These are phyloP conservation scores for Sweltsa coloradensis DNA, from an alignment of 1,140 invertebrate genomes.

Conservation along the genomic window DNA sequence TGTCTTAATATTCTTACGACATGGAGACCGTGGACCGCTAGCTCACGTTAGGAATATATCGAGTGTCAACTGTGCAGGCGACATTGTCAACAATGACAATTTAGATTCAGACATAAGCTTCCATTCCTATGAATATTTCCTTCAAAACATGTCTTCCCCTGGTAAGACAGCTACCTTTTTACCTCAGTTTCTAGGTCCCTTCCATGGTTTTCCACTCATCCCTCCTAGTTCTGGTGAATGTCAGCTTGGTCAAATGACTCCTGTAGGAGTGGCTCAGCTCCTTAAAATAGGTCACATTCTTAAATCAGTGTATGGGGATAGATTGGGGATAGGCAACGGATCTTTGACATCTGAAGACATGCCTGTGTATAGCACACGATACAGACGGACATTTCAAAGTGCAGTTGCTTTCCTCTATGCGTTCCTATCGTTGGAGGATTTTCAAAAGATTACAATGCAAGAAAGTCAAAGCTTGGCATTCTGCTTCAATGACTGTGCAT, in stretches of 20 bases:
- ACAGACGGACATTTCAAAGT: slow-evolving; percentile 81
- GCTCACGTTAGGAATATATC: slow-evolving; percentile 63
- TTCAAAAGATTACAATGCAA: slow-evolving; percentile 35
- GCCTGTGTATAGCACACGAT: slow-evolving; percentile 66
- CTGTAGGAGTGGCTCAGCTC: slow-evolving; percentile 55
- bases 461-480: slow-evolving; percentile 74
- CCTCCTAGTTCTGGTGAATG: slow-evolving; percentile 39
- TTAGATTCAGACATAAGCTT: slow-evolving; percentile 21
- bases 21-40: slow-evolving; percentile 78
- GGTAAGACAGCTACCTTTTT: slow-evolving; percentile 44
- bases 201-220: slow-evolving; percentile 66
- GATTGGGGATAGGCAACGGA: slow-evolving; percentile 36
- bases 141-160: slow-evolving; percentile 30
- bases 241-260: slow-evolving; percentile 58
- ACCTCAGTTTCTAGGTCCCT: slow-evolving; percentile 61
- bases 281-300: slow-evolving; percentile 61
- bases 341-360: slow-evolving; percentile 44
- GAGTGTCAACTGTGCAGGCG: slow-evolving; percentile 58
- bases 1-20: slow-evolving; percentile 65
- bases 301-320: slow-evolving; percentile 50
- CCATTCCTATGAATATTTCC: slow-evolving; percentile 26
- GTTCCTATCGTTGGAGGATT: slow-evolving; percentile 46
- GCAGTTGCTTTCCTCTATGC: slow-evolving; percentile 67
- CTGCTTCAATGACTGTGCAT: slow-evolving; percentile 71
- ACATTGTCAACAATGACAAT: slow-evolving; percentile 21